Evolutionary conservation across 2,888 invertebrate genomes (phyloP).

Genomic region (Drosophila subquinaria): DNA sequence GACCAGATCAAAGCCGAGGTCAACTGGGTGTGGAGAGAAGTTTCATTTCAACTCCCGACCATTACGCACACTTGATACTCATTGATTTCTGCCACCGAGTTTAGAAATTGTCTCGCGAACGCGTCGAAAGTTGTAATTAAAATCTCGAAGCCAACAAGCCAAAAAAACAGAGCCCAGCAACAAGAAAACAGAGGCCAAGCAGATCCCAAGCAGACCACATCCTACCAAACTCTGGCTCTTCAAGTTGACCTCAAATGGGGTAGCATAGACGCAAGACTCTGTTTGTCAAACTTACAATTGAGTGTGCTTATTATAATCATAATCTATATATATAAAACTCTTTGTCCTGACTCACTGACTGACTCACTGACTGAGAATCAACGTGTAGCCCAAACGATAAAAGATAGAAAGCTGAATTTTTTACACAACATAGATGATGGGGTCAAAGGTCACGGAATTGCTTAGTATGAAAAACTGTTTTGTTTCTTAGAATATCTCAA

Average conservation of each 20-base stretch:
- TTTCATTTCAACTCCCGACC: constrained; percentile 1
- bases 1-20: constrained; percentile 8
- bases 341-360: too few relatives aligned
- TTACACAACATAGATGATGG: too few relatives aligned
- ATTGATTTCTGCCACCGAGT: constrained; percentile 49
- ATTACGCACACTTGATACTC: constrained; percentile 31
- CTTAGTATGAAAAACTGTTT: too few relatives aligned
- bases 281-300: background rate
- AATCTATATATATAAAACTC: too few relatives aligned
- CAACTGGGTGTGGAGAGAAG: background rate
- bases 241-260: background rate
- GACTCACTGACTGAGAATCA: too few relatives aligned
- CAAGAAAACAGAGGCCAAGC: background rate
- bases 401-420: too few relatives aligned
- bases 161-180: background rate
- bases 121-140: constrained; percentile 77
- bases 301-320: background rate
- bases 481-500: too few relatives aligned
- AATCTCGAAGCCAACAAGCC: constrained; percentile 68
- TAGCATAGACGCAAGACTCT: background rate
- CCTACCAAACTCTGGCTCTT: constrained; percentile 6
- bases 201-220: background rate
- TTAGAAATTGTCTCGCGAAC: constrained; percentile 57
- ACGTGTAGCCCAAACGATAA: too few relatives aligned
- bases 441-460: too few relatives aligned